Evolutionary conservation across 2,888 invertebrate species (phyloP).

Genomic region (Andricus curvator): DNA sequence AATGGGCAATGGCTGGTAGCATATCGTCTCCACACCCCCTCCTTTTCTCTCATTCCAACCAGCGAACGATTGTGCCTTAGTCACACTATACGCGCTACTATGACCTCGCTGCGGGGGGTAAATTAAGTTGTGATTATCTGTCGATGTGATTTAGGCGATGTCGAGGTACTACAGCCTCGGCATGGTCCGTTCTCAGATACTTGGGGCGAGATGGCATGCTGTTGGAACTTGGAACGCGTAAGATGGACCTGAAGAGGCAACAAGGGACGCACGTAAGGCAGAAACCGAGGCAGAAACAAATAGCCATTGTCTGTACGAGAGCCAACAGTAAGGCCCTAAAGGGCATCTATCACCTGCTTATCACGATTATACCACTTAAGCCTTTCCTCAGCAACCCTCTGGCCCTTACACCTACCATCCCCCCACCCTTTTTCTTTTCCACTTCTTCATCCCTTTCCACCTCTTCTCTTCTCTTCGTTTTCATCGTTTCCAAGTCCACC

Average conservation of each 20-base stretch:
- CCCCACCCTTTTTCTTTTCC: conserved; percentile 3
- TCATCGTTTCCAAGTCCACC: neutral
- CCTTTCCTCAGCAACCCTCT: conserved; percentile 63
- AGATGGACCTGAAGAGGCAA: conserved; percentile 47
- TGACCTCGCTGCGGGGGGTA: conserved; percentile 72
- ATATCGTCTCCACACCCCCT: conserved; percentile 45
- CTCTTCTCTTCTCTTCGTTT: conserved; percentile 16
- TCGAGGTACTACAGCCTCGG: conserved; percentile 47
- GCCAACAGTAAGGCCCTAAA: conserved; percentile 73
- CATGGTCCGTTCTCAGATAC: conserved; percentile 47
- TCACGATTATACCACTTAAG: conserved; percentile 77
- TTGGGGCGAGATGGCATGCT: conserved; percentile 47
- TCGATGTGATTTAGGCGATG: conserved; percentile 76
- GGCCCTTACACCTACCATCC: conserved; percentile 51
- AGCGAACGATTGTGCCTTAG: conserved; percentile 52
- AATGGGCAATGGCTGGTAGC: conserved; percentile 48
- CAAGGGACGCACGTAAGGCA: conserved; percentile 61
- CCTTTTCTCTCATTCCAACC: conserved; percentile 36
- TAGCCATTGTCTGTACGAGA: conserved; percentile 76
- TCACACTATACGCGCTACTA: conserved; percentile 47
- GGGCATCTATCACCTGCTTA: conserved; percentile 78
- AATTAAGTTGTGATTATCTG: conserved; percentile 78
- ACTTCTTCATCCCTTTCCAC: neutral
- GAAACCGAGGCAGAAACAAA: conserved; percentile 77
- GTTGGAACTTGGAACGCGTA: conserved; percentile 51